phyloP scores from a whole-genome alignment of 2,888 invertebrate genomes.

The Abrostola tripartita region DNA sequence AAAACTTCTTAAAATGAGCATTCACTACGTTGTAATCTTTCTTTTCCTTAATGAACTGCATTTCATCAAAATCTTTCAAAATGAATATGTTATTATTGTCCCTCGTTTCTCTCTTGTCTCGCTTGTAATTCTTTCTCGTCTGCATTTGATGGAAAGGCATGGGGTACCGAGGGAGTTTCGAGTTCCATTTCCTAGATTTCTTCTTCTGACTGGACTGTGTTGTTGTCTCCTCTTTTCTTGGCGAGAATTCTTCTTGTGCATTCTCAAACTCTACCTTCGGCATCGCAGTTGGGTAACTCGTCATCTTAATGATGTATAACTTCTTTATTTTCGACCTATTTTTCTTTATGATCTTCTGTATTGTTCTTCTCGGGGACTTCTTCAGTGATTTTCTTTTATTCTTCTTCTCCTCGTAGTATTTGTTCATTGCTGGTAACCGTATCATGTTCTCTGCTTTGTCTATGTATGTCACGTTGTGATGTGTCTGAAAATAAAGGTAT shows the following conservation, averaged over 20 bases:
- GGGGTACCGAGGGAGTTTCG: slow-evolving; percentile 68
- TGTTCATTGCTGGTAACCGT: slow-evolving; percentile 66
- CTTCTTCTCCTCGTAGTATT: slow-evolving; percentile 63
- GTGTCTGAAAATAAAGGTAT: slow-evolving; percentile 21
- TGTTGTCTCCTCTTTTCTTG: slow-evolving; percentile 61
- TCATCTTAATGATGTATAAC: slow-evolving; percentile 59
- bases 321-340: slow-evolving; percentile 69
- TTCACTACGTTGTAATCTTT: slow-evolving; percentile 68
- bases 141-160: slow-evolving; percentile 75
- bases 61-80: slow-evolving; percentile 77
- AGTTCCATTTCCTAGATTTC: slow-evolving; percentile 62
- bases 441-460: slow-evolving; percentile 77
- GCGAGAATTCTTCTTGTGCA: slow-evolving; percentile 55
- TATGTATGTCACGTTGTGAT: slow-evolving; percentile 66
- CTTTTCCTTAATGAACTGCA: slow-evolving; percentile 70
- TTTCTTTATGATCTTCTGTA: slow-evolving; percentile 83
- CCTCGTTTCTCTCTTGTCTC: slow-evolving; percentile 66
- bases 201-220: slow-evolving; percentile 66
- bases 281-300: slow-evolving; percentile 57
- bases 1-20: slow-evolving; percentile 73
- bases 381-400: slow-evolving; percentile 63
- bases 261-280: slow-evolving; percentile 54
- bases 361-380: slow-evolving; percentile 75
- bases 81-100: slow-evolving; percentile 65
- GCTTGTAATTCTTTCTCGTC: slow-evolving; percentile 58